phyloP scores from a whole-genome alignment of 1,140 invertebrate species.

The Anagrus nilaparvatae region DNA sequence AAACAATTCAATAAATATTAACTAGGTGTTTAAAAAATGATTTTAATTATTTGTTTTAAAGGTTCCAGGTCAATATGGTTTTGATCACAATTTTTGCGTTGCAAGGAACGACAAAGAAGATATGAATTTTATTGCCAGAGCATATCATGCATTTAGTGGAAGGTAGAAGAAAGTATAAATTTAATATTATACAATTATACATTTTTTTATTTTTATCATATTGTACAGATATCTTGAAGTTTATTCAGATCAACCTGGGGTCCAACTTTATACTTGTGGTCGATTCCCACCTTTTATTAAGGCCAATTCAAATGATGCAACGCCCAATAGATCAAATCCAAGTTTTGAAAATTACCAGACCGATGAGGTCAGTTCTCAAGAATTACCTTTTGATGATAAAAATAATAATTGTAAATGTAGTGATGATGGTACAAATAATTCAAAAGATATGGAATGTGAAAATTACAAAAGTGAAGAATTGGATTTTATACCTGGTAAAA shows the following conservation, averaged over 20 bases:
- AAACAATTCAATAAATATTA: too few species aligned
- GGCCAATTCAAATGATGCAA: too few species aligned
- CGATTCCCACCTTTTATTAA: constrained; percentile 49
- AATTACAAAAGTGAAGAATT: not conserved
- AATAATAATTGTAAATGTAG: not conserved
- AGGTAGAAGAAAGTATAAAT: constrained; percentile 27
- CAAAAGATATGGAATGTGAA: too few species aligned
- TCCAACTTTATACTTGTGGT: constrained; percentile 81
- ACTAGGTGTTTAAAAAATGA: too few species aligned
- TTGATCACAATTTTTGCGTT: constrained; percentile 56
- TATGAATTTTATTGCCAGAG: constrained; percentile 35
- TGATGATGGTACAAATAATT: too few species aligned
- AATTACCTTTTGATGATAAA: constrained; percentile 1
- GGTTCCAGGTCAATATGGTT: constrained; percentile 42
- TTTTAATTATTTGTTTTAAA: too few species aligned
- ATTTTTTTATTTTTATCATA: constrained; percentile 2
- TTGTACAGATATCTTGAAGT: constrained; percentile 54
- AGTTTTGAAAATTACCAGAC: too few species aligned
- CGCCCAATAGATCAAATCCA: too few species aligned
- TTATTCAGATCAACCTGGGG: constrained; percentile 71
- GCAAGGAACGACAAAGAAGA: constrained; percentile 18
- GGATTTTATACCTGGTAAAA: constrained; percentile 54
- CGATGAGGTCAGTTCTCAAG: constrained; percentile 2
- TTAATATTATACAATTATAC: too few species aligned
- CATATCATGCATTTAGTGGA: constrained; percentile 55